Evolutionary conservation across 2,113 vertebrate genomes (phyloP).

Genomic region (Nycticorax nycticorax): DNA sequence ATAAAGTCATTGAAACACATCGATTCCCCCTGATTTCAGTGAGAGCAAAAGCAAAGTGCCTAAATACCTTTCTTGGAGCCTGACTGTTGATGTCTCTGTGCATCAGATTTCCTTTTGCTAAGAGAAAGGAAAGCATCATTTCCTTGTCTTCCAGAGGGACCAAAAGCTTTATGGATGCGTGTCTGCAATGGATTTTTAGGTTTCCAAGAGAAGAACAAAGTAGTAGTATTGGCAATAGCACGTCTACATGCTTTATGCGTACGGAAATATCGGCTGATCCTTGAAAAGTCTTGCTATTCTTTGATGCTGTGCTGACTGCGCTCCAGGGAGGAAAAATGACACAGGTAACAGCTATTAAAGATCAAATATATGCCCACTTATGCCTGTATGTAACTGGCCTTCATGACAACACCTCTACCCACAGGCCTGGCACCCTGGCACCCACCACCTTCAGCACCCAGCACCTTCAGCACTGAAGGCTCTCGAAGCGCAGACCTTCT

Average conservation of each 20-base stretch:
- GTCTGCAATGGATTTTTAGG: background rate
- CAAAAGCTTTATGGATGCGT: background rate
- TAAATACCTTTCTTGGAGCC: background rate
- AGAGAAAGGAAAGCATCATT: background rate
- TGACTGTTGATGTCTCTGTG: background rate
- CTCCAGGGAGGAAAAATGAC: background rate
- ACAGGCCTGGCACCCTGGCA: background rate
- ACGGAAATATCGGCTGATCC: background rate
- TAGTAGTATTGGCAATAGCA: background rate
- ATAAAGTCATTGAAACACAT: background rate
- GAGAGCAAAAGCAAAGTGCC: background rate
- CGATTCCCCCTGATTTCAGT: background rate
- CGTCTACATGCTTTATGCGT: fast-evolving
- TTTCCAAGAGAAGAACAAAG: background rate
- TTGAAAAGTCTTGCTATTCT: background rate
- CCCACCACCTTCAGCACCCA: background rate
- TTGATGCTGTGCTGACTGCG: background rate
- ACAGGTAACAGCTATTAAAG: background rate
- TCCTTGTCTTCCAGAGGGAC: background rate
- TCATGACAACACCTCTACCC: background rate
- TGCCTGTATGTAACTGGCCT: background rate
- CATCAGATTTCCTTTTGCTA: background rate
- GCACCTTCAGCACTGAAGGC: background rate
- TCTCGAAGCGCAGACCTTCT: background rate
- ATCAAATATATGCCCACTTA: background rate